A percentile compares a stretch with the other conserved stretches of the same genome.
These are phyloP conservation scores for Catonia carolina DNA, from an alignment of 2,888 invertebrate species.

Conservation along the genomic window DNA sequence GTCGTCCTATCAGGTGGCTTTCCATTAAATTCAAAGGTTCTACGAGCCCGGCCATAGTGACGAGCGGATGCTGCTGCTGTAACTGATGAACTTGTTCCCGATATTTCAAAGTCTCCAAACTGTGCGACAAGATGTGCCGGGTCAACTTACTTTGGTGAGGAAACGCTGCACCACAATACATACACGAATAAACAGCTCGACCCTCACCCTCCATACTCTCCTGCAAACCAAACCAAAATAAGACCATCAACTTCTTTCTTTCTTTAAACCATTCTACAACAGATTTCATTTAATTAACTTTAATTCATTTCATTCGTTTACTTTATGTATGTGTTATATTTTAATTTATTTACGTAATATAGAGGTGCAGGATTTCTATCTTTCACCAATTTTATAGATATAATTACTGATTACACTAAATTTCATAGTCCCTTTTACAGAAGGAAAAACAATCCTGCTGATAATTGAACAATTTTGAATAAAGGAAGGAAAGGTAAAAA, in stretches of 20 bases:
- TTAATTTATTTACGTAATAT: too few species aligned
- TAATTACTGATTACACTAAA: too few species aligned
- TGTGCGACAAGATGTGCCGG: slow-evolving; percentile 78
- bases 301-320: too few species aligned
- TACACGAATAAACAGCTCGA: slow-evolving; percentile 58
- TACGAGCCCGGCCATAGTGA: slow-evolving; percentile 43
- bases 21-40: slow-evolving; percentile 42
- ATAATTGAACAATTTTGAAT: too few species aligned
- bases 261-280: neutral
- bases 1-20: slow-evolving; percentile 28
- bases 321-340: too few species aligned
- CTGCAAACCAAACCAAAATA: slow-evolving; percentile 54
- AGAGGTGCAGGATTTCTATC: too few species aligned
- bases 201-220: slow-evolving; percentile 63
- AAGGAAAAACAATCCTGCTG: too few species aligned
- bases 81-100: slow-evolving; percentile 60
- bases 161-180: slow-evolving; percentile 84
- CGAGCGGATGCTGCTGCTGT: slow-evolving; percentile 46
- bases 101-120: slow-evolving; percentile 76
- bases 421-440: too few species aligned
- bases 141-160: slow-evolving; percentile 88
- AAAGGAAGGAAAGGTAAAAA: slow-evolving; percentile 9
- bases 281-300: too few species aligned
- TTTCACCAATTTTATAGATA: too few species aligned
- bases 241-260: slow-evolving; percentile 86